Evolutionary conservation across 1,140 invertebrate genomes (phyloP), one percentile per base, ranked within the genome.

Genomic region (Amphibalanus amphitrite): DNA sequence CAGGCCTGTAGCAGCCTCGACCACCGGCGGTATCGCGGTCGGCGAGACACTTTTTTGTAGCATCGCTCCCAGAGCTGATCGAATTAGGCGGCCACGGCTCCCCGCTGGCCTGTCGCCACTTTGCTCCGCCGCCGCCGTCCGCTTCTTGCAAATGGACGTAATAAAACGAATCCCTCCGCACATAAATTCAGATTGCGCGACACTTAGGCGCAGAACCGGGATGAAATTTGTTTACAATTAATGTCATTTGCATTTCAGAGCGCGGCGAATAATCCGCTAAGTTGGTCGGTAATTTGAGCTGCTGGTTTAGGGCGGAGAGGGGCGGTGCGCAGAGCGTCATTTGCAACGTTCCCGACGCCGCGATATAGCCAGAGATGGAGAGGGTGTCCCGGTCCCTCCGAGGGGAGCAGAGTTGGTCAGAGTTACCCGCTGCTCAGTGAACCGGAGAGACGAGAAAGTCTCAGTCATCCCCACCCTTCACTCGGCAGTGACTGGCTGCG

Each of bases 141-240:
- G 47, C 47, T 20, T 20, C 47, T 20, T 20, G 47, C 47, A 59
- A 59, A 59, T 59, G 20, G 47, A 59, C 47, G 47, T 23, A 13
- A 59, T 59, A 59, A 59, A 59, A 59, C 47, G 47, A 59, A 59
- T 59, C 47, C 47, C 47, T 23, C 47, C 47, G 47, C 47, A 59
- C 47, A 59, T 59, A 59, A 59, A 59, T 59, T 23, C 47, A 59
- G 47, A 59, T 59, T 59, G 47, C 47, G 20, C 47, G 47, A 59
- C 47, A 59, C 47, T 59, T 59, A 59, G 47, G 47, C 47, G 47
- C 47, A 59, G 47, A 59, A 23, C 47, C 13, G 13, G 47, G 47
- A 59, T 59, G 47, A 59, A 59, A 59, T 59, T 59, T 59, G 47
- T 59, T 59, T 59, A 59, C 47, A 13, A 59, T 59, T 59, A 59